Conservation (phyloP, 2,888 invertebrate species). For the Podabrus alpinus region DNA sequence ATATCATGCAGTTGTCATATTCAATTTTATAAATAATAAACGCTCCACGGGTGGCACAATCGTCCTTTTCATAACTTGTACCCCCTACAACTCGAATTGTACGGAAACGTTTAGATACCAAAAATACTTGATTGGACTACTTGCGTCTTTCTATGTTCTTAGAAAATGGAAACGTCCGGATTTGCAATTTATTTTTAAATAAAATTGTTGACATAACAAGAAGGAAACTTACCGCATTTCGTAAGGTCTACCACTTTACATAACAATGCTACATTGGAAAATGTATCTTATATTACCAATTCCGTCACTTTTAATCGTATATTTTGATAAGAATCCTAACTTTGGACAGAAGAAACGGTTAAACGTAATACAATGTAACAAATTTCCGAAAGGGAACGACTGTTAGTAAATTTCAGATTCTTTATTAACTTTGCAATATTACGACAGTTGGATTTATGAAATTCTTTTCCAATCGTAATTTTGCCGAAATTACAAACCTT, state of each 20-base stretch:
- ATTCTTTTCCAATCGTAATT: neutral
- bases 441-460: neutral
- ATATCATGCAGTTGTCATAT: constrained; percentile 48
- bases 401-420: neutral
- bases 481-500: neutral
- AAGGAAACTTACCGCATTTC: constrained; percentile 12
- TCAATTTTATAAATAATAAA: constrained; percentile 46
- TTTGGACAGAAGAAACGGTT: neutral
- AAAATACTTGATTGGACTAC: constrained; percentile 16
- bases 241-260: neutral
- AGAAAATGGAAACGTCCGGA: constrained; percentile 46
- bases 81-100: constrained; percentile 12
- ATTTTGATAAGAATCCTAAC: neutral
- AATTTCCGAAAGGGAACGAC: neutral
- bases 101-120: neutral
- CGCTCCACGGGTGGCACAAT: constrained; percentile 39
- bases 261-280: neutral
- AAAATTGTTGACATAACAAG: constrained; percentile 25
- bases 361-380: neutral
- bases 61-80: constrained; percentile 28
- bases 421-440: neutral
- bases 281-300: neutral
- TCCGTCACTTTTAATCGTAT: neutral
- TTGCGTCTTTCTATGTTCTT: constrained; percentile 35
- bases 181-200: constrained; percentile 43